phyloP scores from a whole-genome alignment of 2,113 vertebrate genomes.

The Ophthalmolycus amberensis region DNA sequence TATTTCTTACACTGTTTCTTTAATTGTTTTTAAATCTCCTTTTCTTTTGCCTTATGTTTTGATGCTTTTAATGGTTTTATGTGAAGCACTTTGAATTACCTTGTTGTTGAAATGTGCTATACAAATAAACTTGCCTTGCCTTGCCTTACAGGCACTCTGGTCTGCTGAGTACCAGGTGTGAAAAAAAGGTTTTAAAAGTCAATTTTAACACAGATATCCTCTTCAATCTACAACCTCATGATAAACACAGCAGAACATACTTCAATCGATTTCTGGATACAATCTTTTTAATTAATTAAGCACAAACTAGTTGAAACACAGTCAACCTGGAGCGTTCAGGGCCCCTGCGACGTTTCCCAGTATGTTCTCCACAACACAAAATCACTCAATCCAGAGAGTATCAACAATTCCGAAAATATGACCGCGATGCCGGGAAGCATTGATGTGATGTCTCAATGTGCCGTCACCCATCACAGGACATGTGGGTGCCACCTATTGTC shows the following conservation, averaged over 20 bases:
- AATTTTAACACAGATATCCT: neutral
- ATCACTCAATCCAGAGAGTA: neutral
- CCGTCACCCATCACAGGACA: conserved; percentile 2
- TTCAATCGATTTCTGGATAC: neutral
- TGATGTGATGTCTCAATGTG: neutral
- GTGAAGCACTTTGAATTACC: too few species aligned
- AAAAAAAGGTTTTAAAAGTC: neutral
- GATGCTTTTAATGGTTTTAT: too few species aligned
- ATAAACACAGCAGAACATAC: neutral
- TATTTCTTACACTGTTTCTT: too few species aligned
- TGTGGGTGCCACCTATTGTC: neutral
- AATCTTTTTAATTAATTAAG: neutral
- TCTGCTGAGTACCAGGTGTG: neutral
- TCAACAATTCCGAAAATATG: neutral
- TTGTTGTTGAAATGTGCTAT: too few species aligned
- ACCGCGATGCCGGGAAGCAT: neutral
- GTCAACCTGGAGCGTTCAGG: neutral
- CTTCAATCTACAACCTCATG: neutral
- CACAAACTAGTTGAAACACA: neutral
- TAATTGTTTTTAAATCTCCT: too few species aligned
- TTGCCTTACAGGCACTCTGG: neutral
- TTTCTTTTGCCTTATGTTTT: too few species aligned
- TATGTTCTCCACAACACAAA: neutral
- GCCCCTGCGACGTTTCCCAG: neutral
- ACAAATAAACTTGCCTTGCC: too few species aligned